Conservation (phyloP, 2,888 invertebrate genomes). For the Platypus cylindrus region DNA sequence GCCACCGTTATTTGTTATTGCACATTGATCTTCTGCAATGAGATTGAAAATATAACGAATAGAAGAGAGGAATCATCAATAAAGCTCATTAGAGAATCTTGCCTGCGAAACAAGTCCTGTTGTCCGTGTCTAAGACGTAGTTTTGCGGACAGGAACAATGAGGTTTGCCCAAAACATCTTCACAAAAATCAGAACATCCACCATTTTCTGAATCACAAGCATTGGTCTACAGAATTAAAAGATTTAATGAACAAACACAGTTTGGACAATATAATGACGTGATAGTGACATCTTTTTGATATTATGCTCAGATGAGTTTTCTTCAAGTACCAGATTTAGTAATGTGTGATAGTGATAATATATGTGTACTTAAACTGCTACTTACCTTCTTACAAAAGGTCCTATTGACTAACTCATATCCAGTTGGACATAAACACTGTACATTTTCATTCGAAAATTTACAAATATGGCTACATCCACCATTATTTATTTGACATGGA, state of each 20-base stretch:
- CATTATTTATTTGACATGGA: slow-evolving; percentile 22
- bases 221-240: slow-evolving; percentile 16
- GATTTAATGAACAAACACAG: slow-evolving; percentile 25
- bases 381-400: slow-evolving; percentile 30
- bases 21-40: slow-evolving; percentile 36
- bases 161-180: slow-evolving; percentile 17
- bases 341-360: too few species aligned
- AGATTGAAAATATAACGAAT: not conserved
- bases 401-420: slow-evolving; percentile 32
- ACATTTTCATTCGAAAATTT: slow-evolving; percentile 38
- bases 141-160: slow-evolving; percentile 28
- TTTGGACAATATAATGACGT: too few species aligned
- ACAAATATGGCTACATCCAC: slow-evolving; percentile 24
- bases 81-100: not conserved
- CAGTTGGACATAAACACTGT: slow-evolving; percentile 43
- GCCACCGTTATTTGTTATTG: slow-evolving; percentile 37
- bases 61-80: not conserved
- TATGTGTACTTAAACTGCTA: too few species aligned
- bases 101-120: slow-evolving; percentile 26
- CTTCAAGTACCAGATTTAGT: too few species aligned
- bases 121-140: slow-evolving; percentile 27
- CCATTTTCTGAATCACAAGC: slow-evolving; percentile 36
- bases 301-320: too few species aligned
- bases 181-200: slow-evolving; percentile 44
- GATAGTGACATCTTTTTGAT: too few species aligned